A percentile compares a stretch with the other conserved stretches of the same genome.
Evolutionary conservation across 2,797 vertebrate genomes (phyloP).

Genomic region (Coreius guichenoti): DNA sequence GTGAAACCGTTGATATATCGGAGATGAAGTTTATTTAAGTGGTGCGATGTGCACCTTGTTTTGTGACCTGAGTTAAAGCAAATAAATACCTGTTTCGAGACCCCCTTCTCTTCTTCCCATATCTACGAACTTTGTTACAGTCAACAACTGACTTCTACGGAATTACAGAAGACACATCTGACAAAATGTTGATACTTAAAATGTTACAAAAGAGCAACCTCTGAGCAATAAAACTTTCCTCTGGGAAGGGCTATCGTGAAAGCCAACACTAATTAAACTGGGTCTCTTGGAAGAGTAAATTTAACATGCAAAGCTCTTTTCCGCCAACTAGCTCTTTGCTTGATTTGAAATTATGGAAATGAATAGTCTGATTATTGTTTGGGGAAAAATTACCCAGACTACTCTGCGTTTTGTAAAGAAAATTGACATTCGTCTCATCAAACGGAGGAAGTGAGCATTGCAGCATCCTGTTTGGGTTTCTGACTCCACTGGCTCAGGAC

Average conservation of each 20-base stretch:
- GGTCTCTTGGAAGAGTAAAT: neutral
- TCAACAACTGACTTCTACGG: too few species aligned
- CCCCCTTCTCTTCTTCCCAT: too few species aligned
- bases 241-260: neutral
- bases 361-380: slow-evolving; percentile 27
- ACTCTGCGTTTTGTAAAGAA: neutral
- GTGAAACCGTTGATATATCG: too few species aligned
- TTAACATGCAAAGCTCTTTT: neutral
- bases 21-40: too few species aligned
- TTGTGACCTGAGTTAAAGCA: too few species aligned
- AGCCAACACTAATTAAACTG: neutral
- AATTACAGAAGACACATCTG: too few species aligned
- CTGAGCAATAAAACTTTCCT: neutral
- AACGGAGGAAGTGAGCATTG: slow-evolving; percentile 1
- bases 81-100: too few species aligned
- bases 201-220: neutral
- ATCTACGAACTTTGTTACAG: too few species aligned
- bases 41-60: too few species aligned
- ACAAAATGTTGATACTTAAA: slow-evolving; percentile 13
- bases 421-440: neutral
- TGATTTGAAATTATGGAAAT: slow-evolving; percentile 35
- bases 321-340: neutral
- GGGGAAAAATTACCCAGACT: neutral
- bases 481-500: neutral
- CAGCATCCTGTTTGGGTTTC: neutral